phyloP scores from a whole-genome alignment of 2,888 invertebrate species.

The Amphiduros pacificus region DNA sequence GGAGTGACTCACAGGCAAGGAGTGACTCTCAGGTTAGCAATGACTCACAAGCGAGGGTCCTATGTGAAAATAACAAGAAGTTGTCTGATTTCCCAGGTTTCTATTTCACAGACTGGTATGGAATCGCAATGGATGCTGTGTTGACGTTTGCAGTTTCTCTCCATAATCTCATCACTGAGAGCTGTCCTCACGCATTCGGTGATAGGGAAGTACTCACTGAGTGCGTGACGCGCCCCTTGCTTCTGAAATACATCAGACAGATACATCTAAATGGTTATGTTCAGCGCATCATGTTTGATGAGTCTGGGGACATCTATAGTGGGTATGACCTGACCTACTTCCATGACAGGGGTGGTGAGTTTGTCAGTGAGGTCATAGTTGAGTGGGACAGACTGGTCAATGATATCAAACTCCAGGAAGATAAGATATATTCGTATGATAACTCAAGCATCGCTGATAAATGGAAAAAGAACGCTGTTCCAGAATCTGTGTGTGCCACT shows the following conservation, averaged over 20 bases:
- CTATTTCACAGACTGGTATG: neutral
- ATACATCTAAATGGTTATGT: constrained; percentile 34
- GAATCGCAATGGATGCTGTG: neutral
- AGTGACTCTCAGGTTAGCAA: too few relatives aligned
- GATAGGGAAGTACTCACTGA: neutral
- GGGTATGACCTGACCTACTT: neutral
- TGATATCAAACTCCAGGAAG: too few relatives aligned
- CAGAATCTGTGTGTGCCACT: too few relatives aligned
- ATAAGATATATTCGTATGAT: too few relatives aligned
- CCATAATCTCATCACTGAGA: neutral
- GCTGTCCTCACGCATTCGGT: neutral
- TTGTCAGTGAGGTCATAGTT: too few relatives aligned
- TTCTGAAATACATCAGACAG: constrained; percentile 34
- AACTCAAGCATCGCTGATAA: too few relatives aligned
- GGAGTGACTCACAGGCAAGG: too few relatives aligned
- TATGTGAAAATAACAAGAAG: neutral
- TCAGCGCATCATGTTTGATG: neutral
- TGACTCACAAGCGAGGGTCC: too few relatives aligned
- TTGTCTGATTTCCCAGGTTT: neutral
- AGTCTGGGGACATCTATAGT: neutral
- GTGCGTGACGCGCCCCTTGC: constrained; percentile 34
- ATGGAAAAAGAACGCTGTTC: too few relatives aligned
- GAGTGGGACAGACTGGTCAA: too few relatives aligned
- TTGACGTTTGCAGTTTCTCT: neutral
- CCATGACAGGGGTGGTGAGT: too few relatives aligned